Evolutionary conservation across 2,888 invertebrate genomes (phyloP).

Genomic region (Watsonalla cultraria): DNA sequence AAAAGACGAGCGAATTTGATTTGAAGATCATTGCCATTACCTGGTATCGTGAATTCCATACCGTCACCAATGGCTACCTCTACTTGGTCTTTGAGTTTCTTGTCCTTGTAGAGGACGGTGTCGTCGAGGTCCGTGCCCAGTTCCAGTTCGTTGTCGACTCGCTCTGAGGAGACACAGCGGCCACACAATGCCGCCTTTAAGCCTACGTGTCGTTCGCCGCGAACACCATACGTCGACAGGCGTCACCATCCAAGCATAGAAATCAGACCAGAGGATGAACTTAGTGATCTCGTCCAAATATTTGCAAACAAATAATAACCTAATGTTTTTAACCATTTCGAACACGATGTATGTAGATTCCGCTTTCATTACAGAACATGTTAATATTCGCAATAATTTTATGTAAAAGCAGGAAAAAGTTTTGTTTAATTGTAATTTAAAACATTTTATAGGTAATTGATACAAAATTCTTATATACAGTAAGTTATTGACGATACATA

Average conservation of each 20-base stretch:
- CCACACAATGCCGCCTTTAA: conserved; percentile 79
- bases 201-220: conserved; percentile 59
- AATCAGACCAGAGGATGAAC: conserved; percentile 62
- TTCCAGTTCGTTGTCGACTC: conserved; percentile 81
- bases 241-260: conserved; percentile 73
- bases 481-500: neutral
- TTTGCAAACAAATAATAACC: conserved; percentile 1
- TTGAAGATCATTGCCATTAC: conserved; percentile 52
- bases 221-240: conserved; percentile 40
- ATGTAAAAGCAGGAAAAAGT: no score
- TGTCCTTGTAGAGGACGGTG: conserved; percentile 90
- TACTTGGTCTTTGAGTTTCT: conserved; percentile 92
- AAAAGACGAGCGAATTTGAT: neutral
- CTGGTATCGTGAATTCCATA: conserved; percentile 96
- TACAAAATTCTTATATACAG: neutral
- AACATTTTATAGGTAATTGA: no score
- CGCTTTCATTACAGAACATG: no score
- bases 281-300: conserved; percentile 5
- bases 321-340: neutral
- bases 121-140: conserved; percentile 86
- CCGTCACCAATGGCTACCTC: conserved; percentile 96
- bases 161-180: conserved; percentile 84
- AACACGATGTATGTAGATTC: no score
- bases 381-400: no score
- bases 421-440: no score